Evolutionary conservation across 2,113 vertebrate genomes (phyloP).

Genomic region (Nibea coibor): DNA sequence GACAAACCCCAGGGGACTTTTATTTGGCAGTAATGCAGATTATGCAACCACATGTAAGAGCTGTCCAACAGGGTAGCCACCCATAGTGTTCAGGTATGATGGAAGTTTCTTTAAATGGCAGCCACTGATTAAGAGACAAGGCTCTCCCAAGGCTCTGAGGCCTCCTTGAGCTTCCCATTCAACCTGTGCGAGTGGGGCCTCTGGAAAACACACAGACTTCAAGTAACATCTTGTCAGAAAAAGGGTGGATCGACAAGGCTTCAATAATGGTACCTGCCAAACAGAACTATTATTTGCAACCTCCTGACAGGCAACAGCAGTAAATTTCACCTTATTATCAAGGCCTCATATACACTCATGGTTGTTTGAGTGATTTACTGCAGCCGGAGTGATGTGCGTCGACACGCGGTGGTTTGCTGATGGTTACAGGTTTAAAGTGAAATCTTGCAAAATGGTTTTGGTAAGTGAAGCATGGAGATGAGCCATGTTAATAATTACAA

Average conservation of each 20-base stretch:
- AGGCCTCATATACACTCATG: conserved; percentile 43
- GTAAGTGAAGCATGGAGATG: background rate
- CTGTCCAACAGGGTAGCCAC: conserved; percentile 50
- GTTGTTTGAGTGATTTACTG: conserved; percentile 70
- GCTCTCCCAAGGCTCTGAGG: conserved; percentile 34
- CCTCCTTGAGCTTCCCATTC: conserved; percentile 46
- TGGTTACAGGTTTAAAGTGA: conserved; percentile 23
- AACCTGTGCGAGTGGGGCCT: conserved; percentile 57
- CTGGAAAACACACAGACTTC: conserved; percentile 68
- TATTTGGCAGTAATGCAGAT: background rate
- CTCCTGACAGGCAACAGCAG: conserved; percentile 66
- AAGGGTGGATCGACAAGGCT: conserved; percentile 76
- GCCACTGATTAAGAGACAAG: conserved; percentile 67
- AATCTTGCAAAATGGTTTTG: conserved; percentile 20
- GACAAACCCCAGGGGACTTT: background rate
- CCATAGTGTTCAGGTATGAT: conserved; percentile 67
- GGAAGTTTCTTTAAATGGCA: conserved; percentile 69
- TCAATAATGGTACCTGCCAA: conserved; percentile 80
- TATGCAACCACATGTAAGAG: background rate
- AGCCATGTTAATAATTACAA: background rate
- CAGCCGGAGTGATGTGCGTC: conserved; percentile 36
- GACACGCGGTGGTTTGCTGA: conserved; percentile 52
- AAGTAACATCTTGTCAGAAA: conserved; percentile 83
- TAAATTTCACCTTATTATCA: conserved; percentile 77
- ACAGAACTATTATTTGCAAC: conserved; percentile 70